Conservation (phyloP, 2,113 vertebrate species). For the Butorides virescens region DNA sequence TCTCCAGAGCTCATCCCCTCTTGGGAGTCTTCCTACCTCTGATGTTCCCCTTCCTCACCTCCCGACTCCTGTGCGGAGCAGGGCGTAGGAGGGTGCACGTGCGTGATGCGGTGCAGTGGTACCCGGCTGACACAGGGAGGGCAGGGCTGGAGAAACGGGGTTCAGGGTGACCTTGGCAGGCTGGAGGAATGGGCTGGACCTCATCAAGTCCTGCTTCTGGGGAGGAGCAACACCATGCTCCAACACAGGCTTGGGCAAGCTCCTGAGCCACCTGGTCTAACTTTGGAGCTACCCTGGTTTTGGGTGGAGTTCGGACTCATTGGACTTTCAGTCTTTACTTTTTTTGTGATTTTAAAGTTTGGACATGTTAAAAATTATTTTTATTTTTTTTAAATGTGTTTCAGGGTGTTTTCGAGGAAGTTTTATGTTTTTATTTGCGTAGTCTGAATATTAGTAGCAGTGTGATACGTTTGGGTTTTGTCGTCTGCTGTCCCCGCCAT, state of each 20-base stretch:
- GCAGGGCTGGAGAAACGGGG: background rate
- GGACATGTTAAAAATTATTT: background rate
- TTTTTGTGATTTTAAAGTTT: background rate
- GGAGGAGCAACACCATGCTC: fast-evolving
- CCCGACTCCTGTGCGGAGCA: fast-evolving
- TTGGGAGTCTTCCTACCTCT: background rate
- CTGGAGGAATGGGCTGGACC: background rate
- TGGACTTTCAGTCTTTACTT: background rate
- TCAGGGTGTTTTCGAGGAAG: background rate
- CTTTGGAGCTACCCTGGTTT: background rate
- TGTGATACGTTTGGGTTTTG: background rate
- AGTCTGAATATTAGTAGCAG: background rate
- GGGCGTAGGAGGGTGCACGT: background rate
- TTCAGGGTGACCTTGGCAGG: fast-evolving
- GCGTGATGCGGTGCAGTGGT: fast-evolving
- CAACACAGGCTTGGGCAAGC: background rate
- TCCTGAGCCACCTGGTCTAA: background rate
- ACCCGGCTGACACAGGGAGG: background rate
- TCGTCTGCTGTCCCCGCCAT: background rate
- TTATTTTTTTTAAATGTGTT: background rate
- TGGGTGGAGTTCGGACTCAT: background rate
- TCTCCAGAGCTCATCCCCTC: background rate
- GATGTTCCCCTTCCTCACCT: background rate
- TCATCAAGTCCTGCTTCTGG: background rate
- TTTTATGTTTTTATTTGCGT: background rate